Evolutionary conservation across 2,113 vertebrate species (phyloP).

Genomic region (Microtus richardsoni): DNA sequence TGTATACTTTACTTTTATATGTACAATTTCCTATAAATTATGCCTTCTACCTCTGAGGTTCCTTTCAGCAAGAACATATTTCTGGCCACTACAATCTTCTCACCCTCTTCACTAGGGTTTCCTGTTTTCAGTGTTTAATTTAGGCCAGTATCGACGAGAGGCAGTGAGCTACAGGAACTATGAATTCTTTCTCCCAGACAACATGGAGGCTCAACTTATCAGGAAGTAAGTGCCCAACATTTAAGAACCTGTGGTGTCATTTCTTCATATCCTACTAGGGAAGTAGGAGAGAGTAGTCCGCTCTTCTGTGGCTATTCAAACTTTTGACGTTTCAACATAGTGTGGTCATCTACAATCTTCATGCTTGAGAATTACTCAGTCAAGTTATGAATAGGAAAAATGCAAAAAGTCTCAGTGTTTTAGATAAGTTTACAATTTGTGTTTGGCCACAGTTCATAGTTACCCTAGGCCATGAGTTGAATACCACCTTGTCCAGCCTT

Average conservation of each 20-base stretch:
- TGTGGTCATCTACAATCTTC: too few relatives aligned
- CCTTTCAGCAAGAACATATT: neutral
- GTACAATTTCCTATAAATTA: conserved; percentile 27
- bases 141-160: conserved; percentile 93
- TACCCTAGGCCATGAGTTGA: neutral
- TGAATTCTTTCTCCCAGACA: conserved; percentile 93
- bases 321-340: neutral
- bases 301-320: neutral
- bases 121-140: conserved; percentile 91
- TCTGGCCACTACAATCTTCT: conserved; percentile 10
- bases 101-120: conserved; percentile 39
- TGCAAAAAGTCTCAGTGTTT: neutral
- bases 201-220: conserved; percentile 92
- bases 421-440: neutral
- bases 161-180: conserved; percentile 92
- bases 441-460: neutral
- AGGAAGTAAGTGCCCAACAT: conserved; percentile 87
- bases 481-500: neutral
- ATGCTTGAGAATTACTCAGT: neutral
- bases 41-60: conserved; percentile 12
- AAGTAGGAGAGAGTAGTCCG: neutral
- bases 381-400: neutral
- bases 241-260: conserved; percentile 11
- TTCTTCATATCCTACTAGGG: conserved; percentile 15
- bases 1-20: conserved; percentile 44